Base-by-base conservation (phyloP, 2,797 vertebrate genomes). In the Pipistrellus nathusii region DNA sequence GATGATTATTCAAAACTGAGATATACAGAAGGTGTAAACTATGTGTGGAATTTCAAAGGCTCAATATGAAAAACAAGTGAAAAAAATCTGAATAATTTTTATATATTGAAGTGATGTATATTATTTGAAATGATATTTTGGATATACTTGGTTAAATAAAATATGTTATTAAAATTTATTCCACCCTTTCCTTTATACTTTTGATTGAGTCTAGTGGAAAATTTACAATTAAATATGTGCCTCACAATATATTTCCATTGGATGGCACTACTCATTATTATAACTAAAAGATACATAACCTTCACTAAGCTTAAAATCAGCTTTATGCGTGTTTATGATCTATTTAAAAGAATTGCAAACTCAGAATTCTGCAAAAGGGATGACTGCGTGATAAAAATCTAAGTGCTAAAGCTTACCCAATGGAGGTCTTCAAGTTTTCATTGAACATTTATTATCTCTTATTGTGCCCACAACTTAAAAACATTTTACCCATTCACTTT, bases 161-260 rank as follows among this genome's bases (percentile, higher is more conserved):
- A n/a, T 53, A 38, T 25, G 15, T 35, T 32, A 66, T 91, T 88
- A 87, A 95, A 87, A 81, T 76, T 35, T 90, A 88, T 91, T 59
- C 0, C 5, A 76, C 8, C 32, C 13, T 5, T 57, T 91, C 77
- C 44, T 89, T 88, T 81, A 41, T 75, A 48, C 10, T n/a, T 57
- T 81, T 91, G 57, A 55, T 32, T 64, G 1, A 10, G 41, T 59
- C 32, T 66, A 11, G 59, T 77, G 91, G 51, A 48, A 91, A 57
- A 94, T 51, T 72, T 46, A 57, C 25, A 83, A 38, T 77, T 82
- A 91, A 62, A 30, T 64, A 62, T 64, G 20, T 21, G 12, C 23
- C 20, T 82, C 35, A 25, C 30, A 35, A n/a, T 68, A 12, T 59
- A 59, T 82, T 92, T 88, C 53, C 25, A 23, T 77, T 75, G 18